These are phyloP conservation scores for Colletes gigas DNA, from an alignment of 1,140 invertebrate species.

Conservation along the genomic window DNA sequence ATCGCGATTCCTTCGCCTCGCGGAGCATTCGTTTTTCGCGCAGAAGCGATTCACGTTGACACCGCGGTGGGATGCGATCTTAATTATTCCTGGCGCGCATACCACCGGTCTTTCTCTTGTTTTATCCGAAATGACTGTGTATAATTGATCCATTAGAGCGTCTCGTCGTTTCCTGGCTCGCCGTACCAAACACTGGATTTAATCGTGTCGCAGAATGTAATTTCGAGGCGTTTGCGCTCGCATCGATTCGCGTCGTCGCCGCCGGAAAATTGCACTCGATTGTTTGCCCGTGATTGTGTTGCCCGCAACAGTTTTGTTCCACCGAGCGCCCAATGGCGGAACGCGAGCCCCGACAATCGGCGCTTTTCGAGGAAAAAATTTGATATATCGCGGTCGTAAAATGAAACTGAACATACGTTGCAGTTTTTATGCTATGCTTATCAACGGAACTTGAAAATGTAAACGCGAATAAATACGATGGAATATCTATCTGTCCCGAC, in stretches of 20 bases:
- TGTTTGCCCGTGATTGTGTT: neutral
- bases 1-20: neutral
- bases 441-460: constrained; percentile 3
- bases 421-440: constrained; percentile 2
- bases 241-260: constrained; percentile 46
- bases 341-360: neutral
- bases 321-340: neutral
- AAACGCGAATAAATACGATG: constrained; percentile 6
- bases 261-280: constrained; percentile 21
- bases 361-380: too few relatives aligned
- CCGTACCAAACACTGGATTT: neutral
- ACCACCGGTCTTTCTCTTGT: constrained; percentile 20
- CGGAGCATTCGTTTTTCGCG: neutral
- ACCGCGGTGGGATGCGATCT: constrained; percentile 63
- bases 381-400: constrained; percentile 24
- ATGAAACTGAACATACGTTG: neutral
- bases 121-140: constrained; percentile 58
- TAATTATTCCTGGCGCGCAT: constrained; percentile 64
- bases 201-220: constrained; percentile 48
- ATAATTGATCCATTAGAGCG: constrained; percentile 72
- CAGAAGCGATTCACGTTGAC: constrained; percentile 46
- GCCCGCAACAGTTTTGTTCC: neutral
- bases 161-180: constrained; percentile 36
- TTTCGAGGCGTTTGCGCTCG: constrained; percentile 34
- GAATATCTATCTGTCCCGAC: constrained; percentile 16